Base-by-base conservation (phyloP, 2,888 invertebrate genomes). In the Rhamphomyia laevipes region DNA sequence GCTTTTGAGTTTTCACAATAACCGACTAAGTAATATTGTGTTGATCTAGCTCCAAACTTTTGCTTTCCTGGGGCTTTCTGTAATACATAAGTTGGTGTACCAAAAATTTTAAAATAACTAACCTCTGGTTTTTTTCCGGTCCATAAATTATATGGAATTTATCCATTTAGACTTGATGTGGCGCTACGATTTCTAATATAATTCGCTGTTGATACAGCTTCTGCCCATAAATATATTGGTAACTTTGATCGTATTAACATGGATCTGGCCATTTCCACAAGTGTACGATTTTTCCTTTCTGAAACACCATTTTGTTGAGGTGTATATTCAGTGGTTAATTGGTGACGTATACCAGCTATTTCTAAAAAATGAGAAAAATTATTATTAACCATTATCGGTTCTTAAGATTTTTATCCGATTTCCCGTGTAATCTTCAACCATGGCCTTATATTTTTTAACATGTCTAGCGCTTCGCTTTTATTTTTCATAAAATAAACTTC, bases 301-400 rank as follows among this genome's bases (percentile, higher is more conserved):
- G 40, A 23, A 3, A 41, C 41, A 3, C 46, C 46, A 40, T 46
- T 46, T 40, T 46, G 40, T 31, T 46, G 23, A 30, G 46, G 46
- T 12, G 46, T 46, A 33, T 46, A 46, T 15, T 35, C 46, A 46
- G 21, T 30, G 1, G 46, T 40, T 27, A 38, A 17, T 15, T 46
- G 38, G 38, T 46, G 46, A 9, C 23, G 38, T 37, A 46, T 40
- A 17, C 46, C 41, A 4, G 3, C 21, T 5, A 40, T 17, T 30
- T n/a, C 4, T 23, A 21, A 21, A 5, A 21, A 21, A 21, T 21
- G 4, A 21, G 3, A 4, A 5, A 4, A 21, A 21, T 3, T 5
- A 21, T 21, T 21, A 21, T 21, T 21, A 4, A 21, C 21, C 21
- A 21, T 21, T 21, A 21, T 21, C 21, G 21, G 21, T 4, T 4